Base-by-base conservation (phyloP, 2,888 invertebrate genomes). In the Liodrosophila aerea region DNA sequence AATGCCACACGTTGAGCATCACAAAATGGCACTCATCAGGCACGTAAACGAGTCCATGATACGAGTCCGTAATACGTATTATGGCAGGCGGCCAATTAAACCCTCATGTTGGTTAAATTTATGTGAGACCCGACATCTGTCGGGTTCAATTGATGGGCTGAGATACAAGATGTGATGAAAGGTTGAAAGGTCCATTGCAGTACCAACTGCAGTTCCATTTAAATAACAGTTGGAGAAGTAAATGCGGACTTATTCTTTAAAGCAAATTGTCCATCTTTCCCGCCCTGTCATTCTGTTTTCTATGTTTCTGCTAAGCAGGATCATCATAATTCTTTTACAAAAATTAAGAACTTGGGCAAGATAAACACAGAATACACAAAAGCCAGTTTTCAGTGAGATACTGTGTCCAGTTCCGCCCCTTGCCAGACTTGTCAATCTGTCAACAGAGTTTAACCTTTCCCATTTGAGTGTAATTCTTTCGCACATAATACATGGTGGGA, bases 21-120 rank as follows among this genome's bases (percentile, higher is more conserved):
- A 11, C 41, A 64, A 75, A 64, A 81, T 73, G 73, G 46, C 46
- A 46, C 18, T 30, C 76, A 46, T 77, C 73, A 57, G 34, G 8
- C 40, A 46, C 39, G 59, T 37, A 54, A 70, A 73, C 70, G 64
- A 58, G 74, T 47, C 62, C 68, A 29, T 68, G 62, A 61, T 73
- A 73, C 70, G 64, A 58, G 74, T 47, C 62, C 68, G 22, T 68
- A 56, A 61, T 73, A 69, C 52, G 41, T 57, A 69, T 69, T 69
- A 68, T 56, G 74, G 53, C 66, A 77, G 85, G 75, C 80, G 58
- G 85, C 77, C 77, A 85, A 77, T 77, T 77, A 77, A 82, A 61
- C 59, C 68, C 77, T 82, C 77, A 61, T 65, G 49, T 18, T 61
- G 83, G 70, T 69, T 77, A 34, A 72, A 73, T 80, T 76, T 76